Conservation (phyloP, 2,797 vertebrate genomes). For the Decapterus maruadsi region DNA sequence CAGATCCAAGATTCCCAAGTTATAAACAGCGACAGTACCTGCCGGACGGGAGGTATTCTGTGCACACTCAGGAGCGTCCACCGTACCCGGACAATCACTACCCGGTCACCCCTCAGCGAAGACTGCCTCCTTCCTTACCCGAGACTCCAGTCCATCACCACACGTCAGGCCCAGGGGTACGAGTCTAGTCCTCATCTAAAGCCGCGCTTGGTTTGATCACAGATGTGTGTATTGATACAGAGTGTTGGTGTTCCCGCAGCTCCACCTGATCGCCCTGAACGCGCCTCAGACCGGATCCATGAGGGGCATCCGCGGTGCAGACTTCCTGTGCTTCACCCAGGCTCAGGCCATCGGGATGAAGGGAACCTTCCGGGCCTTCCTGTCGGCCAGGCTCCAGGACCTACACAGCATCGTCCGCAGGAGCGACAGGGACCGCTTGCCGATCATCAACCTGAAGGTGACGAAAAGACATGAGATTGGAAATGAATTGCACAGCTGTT, state of each 20-base stretch:
- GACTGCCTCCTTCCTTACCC: conserved; percentile 56
- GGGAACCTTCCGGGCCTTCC: conserved; percentile 95
- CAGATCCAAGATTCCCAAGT: conserved; percentile 79
- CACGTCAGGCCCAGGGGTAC: conserved; percentile 76
- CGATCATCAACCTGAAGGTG: conserved; percentile 93
- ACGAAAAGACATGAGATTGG: too few relatives aligned
- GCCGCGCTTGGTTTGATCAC: too few relatives aligned
- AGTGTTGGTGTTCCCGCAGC: conserved; percentile 77
- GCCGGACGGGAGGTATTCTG: conserved; percentile 60
- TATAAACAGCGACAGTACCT: conserved; percentile 67
- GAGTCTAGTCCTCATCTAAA: conserved; percentile 22
- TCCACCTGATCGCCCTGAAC: conserved; percentile 94
- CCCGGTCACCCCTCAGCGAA: conserved; percentile 61
- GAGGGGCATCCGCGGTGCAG: conserved; percentile 90
- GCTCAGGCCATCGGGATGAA: conserved; percentile 90
- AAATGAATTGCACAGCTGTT: too few relatives aligned
- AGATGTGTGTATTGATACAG: background rate
- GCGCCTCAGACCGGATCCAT: conserved; percentile 88
- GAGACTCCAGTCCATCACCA: conserved; percentile 74
- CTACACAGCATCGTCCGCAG: conserved; percentile 93
- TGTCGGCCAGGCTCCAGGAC: conserved; percentile 93
- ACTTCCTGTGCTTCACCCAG: conserved; percentile 94
- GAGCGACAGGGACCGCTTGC: conserved; percentile 82
- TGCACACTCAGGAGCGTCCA: conserved; percentile 45
- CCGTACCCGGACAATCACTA: conserved; percentile 53